Conservation (phyloP, 2,113 vertebrate genomes). For the Hirundichthys speculiger region DNA sequence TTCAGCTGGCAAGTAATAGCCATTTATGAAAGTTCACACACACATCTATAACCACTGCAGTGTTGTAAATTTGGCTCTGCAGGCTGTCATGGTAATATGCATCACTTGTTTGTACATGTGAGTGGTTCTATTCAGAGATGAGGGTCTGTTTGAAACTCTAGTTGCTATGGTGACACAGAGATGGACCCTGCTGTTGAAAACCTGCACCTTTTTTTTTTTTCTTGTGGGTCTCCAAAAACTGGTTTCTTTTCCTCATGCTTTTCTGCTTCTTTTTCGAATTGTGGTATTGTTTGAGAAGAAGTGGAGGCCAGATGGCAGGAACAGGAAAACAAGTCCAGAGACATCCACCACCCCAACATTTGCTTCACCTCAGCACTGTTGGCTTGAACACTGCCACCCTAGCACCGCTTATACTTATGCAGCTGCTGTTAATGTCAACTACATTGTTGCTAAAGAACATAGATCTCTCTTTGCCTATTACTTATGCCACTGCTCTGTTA, state of each 20-base stretch:
- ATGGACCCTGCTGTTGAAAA: constrained; percentile 50
- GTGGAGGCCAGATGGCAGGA: not conserved
- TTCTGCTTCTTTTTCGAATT: constrained; percentile 6
- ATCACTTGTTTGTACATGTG: constrained; percentile 40
- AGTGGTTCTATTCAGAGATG: constrained; percentile 36
- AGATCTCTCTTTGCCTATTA: constrained; percentile 57
- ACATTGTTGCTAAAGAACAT: constrained; percentile 39
- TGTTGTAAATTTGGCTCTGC: constrained; percentile 9
- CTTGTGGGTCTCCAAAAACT: constrained; percentile 4
- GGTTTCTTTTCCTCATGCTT: constrained; percentile 11
- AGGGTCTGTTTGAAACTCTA: constrained; percentile 42
- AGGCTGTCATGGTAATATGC: constrained; percentile 9
- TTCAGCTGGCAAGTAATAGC: not conserved
- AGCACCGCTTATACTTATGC: constrained; percentile 36
- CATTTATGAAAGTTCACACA: too few relatives aligned
- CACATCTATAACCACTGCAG: not conserved
- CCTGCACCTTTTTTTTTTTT: constrained; percentile 5
- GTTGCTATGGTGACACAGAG: constrained; percentile 50
- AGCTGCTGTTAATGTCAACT: constrained; percentile 19
- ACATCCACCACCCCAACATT: constrained; percentile 21
- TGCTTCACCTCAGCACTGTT: constrained; percentile 59
- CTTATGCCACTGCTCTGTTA: constrained; percentile 64
- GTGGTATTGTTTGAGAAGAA: constrained; percentile 12
- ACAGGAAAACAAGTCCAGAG: constrained; percentile 9
- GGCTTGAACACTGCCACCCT: constrained; percentile 50